phyloP scores from a whole-genome alignment of 2,113 vertebrate species.

The Lophius piscatorius region DNA sequence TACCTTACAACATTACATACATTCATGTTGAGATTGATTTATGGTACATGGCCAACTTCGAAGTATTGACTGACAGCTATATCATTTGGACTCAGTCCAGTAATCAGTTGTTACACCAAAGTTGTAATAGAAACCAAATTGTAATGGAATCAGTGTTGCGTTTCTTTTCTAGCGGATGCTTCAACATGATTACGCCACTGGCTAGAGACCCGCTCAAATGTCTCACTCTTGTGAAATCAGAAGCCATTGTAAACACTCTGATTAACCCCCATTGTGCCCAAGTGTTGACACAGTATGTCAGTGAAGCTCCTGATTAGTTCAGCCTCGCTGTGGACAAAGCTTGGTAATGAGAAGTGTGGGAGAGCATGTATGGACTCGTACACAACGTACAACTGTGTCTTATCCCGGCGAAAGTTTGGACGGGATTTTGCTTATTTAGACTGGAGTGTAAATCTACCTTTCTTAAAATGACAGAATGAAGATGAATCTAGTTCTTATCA shows the following conservation, averaged over 20 bases:
- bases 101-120: neutral
- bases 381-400: conserved; percentile 13
- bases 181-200: conserved; percentile 2
- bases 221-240: conserved; percentile 13
- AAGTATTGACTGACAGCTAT: too few relatives aligned
- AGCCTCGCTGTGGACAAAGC: conserved; percentile 21
- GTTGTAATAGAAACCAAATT: neutral
- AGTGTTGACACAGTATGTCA: conserved; percentile 52
- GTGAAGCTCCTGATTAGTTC: conserved; percentile 47
- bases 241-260: conserved; percentile 26
- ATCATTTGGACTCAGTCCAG: too few relatives aligned
- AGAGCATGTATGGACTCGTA: conserved; percentile 36
- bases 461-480: conserved; percentile 27
- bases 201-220: conserved; percentile 1
- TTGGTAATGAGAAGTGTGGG: conserved; percentile 23
- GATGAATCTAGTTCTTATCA: conserved; percentile 27
- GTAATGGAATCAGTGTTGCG: neutral
- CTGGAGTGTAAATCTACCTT: neutral
- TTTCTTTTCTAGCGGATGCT: conserved; percentile 10
- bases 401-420: conserved; percentile 19
- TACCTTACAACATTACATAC: too few relatives aligned
- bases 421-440: conserved; percentile 39
- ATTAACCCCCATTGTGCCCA: conserved; percentile 30
- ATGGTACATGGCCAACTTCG: too few relatives aligned
- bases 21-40: too few relatives aligned